These are phyloP conservation scores for Frankliniella fusca DNA, from an alignment of 2,888 invertebrate genomes.

Conservation along the genomic window DNA sequence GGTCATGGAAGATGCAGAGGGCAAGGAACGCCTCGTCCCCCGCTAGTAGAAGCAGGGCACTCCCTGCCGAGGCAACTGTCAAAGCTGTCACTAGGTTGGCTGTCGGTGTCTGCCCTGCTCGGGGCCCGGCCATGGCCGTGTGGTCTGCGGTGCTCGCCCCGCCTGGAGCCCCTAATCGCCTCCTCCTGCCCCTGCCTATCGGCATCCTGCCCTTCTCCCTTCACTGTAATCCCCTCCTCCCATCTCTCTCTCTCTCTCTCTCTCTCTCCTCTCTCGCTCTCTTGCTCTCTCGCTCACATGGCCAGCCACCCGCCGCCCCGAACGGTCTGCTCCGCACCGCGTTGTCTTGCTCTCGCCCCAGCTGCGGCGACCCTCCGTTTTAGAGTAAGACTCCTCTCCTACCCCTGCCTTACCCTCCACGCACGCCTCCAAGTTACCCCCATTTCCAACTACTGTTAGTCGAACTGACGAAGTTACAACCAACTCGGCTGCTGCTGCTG, in stretches of 20 bases:
- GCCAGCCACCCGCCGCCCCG: background rate
- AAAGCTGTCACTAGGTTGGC: background rate
- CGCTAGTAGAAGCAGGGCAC: background rate
- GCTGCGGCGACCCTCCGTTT: too few species aligned
- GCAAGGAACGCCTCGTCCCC: background rate
- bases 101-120: background rate
- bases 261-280: background rate
- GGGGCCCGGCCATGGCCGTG: too few species aligned
- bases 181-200: too few species aligned
- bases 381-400: too few species aligned
- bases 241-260: background rate
- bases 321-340: too few species aligned
- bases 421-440: background rate
- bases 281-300: background rate
- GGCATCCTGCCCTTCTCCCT: too few species aligned
- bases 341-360: too few species aligned
- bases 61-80: background rate
- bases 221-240: background rate
- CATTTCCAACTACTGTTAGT: slow-evolving; percentile 15
- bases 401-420: too few species aligned
- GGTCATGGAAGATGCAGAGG: too few species aligned
- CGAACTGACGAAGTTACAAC: slow-evolving; percentile 13
- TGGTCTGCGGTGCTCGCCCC: too few species aligned
- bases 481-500: background rate
- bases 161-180: too few species aligned